phyloP scores from a whole-genome alignment of 2,888 invertebrate species.

The Synergus japonicus region DNA sequence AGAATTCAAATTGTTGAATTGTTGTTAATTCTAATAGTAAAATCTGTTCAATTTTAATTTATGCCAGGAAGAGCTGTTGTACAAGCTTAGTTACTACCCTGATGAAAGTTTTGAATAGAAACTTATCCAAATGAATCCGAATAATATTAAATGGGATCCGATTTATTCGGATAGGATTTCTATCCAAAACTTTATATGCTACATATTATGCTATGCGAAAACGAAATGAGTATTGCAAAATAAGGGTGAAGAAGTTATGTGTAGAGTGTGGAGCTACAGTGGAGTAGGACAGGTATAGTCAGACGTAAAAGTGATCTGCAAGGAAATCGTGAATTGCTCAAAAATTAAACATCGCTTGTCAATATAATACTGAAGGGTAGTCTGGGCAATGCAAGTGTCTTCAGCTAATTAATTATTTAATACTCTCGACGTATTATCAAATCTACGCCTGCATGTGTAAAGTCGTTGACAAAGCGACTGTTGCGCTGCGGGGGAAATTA shows the following conservation, averaged over 20 bases:
- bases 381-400: neutral
- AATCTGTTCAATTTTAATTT: no score
- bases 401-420: neutral
- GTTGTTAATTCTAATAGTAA: no score
- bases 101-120: no score
- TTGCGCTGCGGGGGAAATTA: neutral
- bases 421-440: neutral
- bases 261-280: constrained; percentile 10
- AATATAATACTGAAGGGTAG: neutral
- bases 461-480: neutral
- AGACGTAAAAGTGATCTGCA: neutral
- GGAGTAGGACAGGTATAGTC: constrained; percentile 36
- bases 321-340: neutral
- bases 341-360: neutral
- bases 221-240: neutral
- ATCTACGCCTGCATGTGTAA: neutral
- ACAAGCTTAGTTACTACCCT: no score
- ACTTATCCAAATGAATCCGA: no score
- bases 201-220: neutral
- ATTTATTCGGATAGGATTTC: no score
- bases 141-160: no score
- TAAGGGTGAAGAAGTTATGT: neutral
- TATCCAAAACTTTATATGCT: no score
- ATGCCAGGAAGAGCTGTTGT: no score
- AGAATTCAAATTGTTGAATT: no score